These are phyloP conservation scores for Eupithecia subfuscata DNA, from an alignment of 2,888 invertebrate genomes.

Conservation along the genomic window DNA sequence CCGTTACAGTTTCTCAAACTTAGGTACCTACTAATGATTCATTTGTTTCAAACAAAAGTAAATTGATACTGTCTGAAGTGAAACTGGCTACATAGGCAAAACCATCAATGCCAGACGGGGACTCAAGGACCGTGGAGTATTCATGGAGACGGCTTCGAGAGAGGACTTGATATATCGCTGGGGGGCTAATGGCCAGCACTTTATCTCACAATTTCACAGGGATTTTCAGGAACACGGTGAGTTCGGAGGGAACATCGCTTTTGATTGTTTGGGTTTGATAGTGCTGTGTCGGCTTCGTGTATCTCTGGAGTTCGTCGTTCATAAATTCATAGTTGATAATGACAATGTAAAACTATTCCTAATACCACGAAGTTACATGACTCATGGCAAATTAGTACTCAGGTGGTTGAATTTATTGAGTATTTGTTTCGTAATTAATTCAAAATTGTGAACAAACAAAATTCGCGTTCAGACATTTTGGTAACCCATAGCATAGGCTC, in stretches of 20 bases:
- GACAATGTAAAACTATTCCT: background rate
- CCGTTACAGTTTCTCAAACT: background rate
- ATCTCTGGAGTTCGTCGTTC: background rate
- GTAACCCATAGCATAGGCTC: background rate
- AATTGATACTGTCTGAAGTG: constrained; percentile 14
- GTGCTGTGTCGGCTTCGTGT: background rate
- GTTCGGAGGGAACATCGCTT: constrained; percentile 15
- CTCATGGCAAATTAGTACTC: background rate
- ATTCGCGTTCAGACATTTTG: background rate
- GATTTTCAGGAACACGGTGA: constrained; percentile 22
- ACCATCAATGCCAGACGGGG: constrained; percentile 53
- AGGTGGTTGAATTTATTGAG: background rate
- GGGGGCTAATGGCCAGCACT: constrained; percentile 38
- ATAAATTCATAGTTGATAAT: background rate
- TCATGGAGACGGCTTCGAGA: constrained; percentile 51
- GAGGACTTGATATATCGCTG: constrained; percentile 39
- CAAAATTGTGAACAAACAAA: background rate
- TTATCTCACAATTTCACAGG: constrained; percentile 30
- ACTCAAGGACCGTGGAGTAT: constrained; percentile 51
- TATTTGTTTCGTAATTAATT: background rate
- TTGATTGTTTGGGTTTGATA: constrained; percentile 5
- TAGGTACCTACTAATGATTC: constrained; percentile 1
- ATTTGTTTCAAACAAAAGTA: constrained; percentile 7
- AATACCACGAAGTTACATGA: background rate
- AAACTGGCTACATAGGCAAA: constrained; percentile 21